Conservation (phyloP, 2,113 vertebrate species). For the Podarcis cretensis region DNA sequence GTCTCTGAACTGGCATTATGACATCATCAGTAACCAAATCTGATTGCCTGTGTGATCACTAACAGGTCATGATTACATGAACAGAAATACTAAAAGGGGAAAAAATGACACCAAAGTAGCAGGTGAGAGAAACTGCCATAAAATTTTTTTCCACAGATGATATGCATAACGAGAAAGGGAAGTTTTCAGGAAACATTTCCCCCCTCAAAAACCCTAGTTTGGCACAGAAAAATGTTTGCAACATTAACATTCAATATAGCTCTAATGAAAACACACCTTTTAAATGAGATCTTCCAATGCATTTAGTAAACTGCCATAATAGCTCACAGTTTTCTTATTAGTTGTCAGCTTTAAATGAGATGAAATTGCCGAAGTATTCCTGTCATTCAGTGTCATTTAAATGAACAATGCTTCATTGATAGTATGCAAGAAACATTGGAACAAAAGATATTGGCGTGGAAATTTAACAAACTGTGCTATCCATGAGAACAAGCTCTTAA, state of each 20-base stretch:
- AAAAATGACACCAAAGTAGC: background rate
- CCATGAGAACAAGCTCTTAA: conserved; percentile 52
- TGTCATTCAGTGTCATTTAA: conserved; percentile 34
- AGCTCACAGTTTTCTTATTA: conserved; percentile 23
- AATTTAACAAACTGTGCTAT: conserved; percentile 48
- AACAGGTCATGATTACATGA: too few species aligned
- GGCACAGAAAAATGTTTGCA: background rate
- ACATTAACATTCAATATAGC: background rate
- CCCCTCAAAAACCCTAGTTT: background rate
- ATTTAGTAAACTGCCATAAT: background rate
- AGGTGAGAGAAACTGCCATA: background rate
- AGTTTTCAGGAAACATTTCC: background rate
- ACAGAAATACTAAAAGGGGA: background rate
- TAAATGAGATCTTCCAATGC: background rate
- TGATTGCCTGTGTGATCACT: too few species aligned
- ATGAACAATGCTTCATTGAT: conserved; percentile 28
- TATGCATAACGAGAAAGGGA: background rate
- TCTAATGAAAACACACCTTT: background rate
- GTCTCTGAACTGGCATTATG: too few species aligned
- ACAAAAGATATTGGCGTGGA: conserved; percentile 41
- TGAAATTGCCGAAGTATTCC: conserved; percentile 22
- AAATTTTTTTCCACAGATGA: background rate
- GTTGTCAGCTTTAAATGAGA: conserved; percentile 15
- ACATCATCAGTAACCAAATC: too few species aligned
- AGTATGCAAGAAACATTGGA: conserved; percentile 36